phyloP scores from a whole-genome alignment of 2,797 vertebrate species.

The Steatocranus sp. region DNA sequence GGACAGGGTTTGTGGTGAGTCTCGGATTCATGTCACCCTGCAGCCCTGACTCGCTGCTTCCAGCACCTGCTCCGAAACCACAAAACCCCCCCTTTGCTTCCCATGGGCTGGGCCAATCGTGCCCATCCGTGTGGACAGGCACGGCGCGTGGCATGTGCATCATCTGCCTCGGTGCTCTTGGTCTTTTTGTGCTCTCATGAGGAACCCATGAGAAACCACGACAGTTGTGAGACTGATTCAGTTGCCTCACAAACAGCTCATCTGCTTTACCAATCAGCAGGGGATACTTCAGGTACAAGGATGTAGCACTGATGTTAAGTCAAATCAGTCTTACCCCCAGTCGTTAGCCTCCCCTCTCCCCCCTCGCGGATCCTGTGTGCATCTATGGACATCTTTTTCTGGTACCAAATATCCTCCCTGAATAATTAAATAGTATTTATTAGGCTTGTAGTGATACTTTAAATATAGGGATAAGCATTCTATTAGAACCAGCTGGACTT shows the following conservation, averaged over 20 bases:
- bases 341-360: not conserved
- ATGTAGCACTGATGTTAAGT: conserved; percentile 47
- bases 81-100: conserved; percentile 28
- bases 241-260: conserved; percentile 33
- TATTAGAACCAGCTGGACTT: conserved; percentile 56
- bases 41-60: conserved; percentile 23
- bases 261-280: conserved; percentile 47
- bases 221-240: conserved; percentile 41
- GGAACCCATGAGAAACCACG: conserved; percentile 26
- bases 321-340: conserved; percentile 26
- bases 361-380: conserved; percentile 25
- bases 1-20: not conserved
- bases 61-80: conserved; percentile 46
- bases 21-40: conserved; percentile 38
- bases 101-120: conserved; percentile 27
- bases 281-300: conserved; percentile 57
- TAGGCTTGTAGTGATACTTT: conserved; percentile 64
- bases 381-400: conserved; percentile 42
- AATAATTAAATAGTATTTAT: conserved; percentile 61
- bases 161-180: conserved; percentile 36
- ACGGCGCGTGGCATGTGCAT: conserved; percentile 29
- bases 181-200: conserved; percentile 32
- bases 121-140: conserved; percentile 50
- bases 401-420: conserved; percentile 56
- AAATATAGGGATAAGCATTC: conserved; percentile 62